phyloP scores from a whole-genome alignment of 53 echinoderm and acorn worm genomes.

The Arbacia lixula region DNA sequence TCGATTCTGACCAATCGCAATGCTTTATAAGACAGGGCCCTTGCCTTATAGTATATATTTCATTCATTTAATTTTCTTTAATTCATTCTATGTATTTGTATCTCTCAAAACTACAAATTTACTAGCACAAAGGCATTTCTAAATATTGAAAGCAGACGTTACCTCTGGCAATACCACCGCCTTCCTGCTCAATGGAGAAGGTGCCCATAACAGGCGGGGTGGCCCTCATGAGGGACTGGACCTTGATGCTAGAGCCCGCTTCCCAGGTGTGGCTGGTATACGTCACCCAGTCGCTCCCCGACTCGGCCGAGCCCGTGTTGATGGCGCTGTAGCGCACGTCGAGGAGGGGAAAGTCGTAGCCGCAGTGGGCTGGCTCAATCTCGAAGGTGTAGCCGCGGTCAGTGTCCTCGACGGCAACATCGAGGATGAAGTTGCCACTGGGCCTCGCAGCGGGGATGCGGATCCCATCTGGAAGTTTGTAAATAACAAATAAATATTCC shows the following conservation, averaged over 20 bases:
- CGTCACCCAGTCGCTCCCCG: slow-evolving; percentile 50
- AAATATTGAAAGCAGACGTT: no score
- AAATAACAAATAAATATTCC: no score
- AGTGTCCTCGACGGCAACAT: slow-evolving; percentile 50
- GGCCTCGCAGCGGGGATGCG: slow-evolving; percentile 52
- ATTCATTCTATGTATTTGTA: no score
- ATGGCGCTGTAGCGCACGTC: slow-evolving; percentile 48
- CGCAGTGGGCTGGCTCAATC: slow-evolving; percentile 68
- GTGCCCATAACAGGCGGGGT: slow-evolving; percentile 70
- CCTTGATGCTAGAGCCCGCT: slow-evolving; percentile 42
- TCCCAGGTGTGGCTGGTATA: slow-evolving; percentile 58
- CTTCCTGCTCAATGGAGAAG: slow-evolving; percentile 58
- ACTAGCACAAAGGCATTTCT: no score
- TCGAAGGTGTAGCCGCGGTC: slow-evolving; percentile 59
- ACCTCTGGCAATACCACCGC: slow-evolving; percentile 57
- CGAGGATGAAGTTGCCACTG: slow-evolving; percentile 68
- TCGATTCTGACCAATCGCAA: no score
- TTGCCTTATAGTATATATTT: no score
- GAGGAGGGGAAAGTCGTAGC: slow-evolving; percentile 77
- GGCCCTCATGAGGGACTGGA: slow-evolving; percentile 54
- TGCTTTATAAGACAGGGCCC: no score
- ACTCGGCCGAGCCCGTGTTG: slow-evolving; percentile 28
- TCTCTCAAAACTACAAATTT: no score
- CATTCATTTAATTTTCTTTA: no score
- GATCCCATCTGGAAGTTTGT: slow-evolving; percentile 64